These are phyloP conservation scores for Astreopora myriophthalma DNA, from an alignment of 64 coral and sea anemone species.

Conservation along the genomic window DNA sequence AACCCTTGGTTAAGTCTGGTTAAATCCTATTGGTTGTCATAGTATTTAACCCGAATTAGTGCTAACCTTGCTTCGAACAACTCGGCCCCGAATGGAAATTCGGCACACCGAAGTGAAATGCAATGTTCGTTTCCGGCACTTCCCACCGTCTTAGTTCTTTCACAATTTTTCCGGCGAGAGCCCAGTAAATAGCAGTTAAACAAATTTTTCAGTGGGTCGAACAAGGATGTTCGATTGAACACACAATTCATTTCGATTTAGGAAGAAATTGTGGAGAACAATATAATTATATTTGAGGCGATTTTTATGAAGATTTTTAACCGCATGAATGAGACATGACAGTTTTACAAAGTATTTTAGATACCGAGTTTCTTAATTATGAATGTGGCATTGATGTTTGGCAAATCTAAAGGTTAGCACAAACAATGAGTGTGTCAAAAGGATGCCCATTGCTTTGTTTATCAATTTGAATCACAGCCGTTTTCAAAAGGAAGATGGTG, in stretches of 20 bases:
- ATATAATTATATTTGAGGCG: background rate
- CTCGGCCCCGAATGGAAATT: no score
- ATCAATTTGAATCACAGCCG: background rate
- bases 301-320: slow-evolving; percentile 1
- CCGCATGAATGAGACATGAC: background rate
- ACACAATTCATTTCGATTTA: background rate
- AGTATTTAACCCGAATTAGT: no score
- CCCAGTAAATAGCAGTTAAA: no score
- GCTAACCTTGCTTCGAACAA: no score
- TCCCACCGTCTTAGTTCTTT: no score
- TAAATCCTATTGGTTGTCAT: no score
- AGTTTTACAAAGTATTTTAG: slow-evolving; percentile 33
- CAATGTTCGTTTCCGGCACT: no score
- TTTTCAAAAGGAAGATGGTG: slow-evolving; percentile 18
- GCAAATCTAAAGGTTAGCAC: background rate
- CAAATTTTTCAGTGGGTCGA: no score
- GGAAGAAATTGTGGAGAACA: background rate
- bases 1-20: no score
- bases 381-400: slow-evolving; percentile 17
- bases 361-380: slow-evolving; percentile 19
- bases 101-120: no score
- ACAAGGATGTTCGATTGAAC: background rate
- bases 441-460: background rate
- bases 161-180: no score
- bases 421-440: background rate